Percentiles rank a stretch among this genome's conserved stretches.
phyloP scores from a whole-genome alignment of 2,888 invertebrate species.

The Drosophila birchii region DNA sequence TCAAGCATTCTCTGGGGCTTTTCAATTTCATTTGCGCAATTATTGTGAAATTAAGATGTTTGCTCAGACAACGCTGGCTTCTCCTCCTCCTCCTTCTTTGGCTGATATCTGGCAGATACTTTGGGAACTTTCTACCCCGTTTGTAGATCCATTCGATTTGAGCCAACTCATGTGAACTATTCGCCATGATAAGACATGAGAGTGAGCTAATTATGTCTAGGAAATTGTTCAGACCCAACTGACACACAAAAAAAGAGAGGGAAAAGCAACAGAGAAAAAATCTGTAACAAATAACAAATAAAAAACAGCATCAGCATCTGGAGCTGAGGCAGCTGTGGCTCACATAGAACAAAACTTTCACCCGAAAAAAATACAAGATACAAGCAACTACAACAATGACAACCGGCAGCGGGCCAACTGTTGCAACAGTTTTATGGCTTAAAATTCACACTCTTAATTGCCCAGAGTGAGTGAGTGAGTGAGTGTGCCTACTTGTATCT shows the following conservation, averaged over 20 bases:
- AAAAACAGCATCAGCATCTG: constrained; percentile 58
- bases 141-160: constrained; percentile 30
- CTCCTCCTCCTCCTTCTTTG: constrained; percentile 15
- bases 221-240: constrained; percentile 59
- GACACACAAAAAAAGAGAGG: constrained; percentile 50
- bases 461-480: constrained; percentile 41
- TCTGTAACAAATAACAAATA: constrained; percentile 58
- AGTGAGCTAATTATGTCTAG: constrained; percentile 71
- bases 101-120: constrained; percentile 40
- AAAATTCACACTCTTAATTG: constrained; percentile 80
- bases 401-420: constrained; percentile 49
- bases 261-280: constrained; percentile 51
- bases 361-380: constrained; percentile 63
- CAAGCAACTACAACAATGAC: constrained; percentile 41
- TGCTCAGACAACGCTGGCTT: constrained; percentile 33
- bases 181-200: constrained; percentile 71
- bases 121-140: constrained; percentile 66
- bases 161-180: constrained; percentile 61
- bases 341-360: constrained; percentile 74
- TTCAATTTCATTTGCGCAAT: constrained; percentile 70
- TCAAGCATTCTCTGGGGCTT: constrained; percentile 42
- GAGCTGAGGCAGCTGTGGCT: constrained; percentile 36
- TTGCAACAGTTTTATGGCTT: constrained; percentile 74
- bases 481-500: constrained; percentile 16
- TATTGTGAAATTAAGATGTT: constrained; percentile 77